These are phyloP conservation scores for Chouioia cunea DNA, from an alignment of 2,888 invertebrate species.

Conservation along the genomic window DNA sequence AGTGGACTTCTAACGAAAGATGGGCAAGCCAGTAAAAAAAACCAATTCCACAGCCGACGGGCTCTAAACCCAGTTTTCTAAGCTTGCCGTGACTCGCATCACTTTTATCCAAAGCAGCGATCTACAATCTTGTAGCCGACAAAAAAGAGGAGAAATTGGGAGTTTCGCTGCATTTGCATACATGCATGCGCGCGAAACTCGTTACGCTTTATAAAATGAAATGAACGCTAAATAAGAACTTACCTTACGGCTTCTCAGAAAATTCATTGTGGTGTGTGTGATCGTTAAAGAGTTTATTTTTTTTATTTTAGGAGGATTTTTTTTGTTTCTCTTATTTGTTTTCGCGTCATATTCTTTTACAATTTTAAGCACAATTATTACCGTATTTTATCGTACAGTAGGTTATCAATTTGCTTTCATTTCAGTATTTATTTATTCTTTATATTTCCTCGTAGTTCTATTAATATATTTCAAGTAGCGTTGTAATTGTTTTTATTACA, in stretches of 20 bases:
- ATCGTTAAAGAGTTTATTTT: too few species aligned
- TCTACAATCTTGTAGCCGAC: slow-evolving; percentile 17
- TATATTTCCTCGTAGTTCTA: too few species aligned
- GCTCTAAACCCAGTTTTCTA: slow-evolving; percentile 29
- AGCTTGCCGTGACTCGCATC: slow-evolving; percentile 31
- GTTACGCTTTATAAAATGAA: slow-evolving; percentile 54
- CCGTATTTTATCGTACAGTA: too few species aligned
- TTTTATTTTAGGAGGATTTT: neutral
- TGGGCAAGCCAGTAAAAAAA: neutral
- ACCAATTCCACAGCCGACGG: neutral
- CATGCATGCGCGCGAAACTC: slow-evolving; percentile 38
- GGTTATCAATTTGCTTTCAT: too few species aligned
- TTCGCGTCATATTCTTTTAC: too few species aligned
- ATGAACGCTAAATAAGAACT: slow-evolving; percentile 54
- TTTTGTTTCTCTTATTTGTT: too few species aligned
- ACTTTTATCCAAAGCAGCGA: slow-evolving; percentile 26
- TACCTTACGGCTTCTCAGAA: slow-evolving; percentile 51
- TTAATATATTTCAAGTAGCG: too few species aligned
- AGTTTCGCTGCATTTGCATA: slow-evolving; percentile 2
- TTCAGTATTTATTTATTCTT: too few species aligned
- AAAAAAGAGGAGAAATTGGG: slow-evolving; percentile 32
- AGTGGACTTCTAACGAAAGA: neutral
- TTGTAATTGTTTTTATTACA: too few species aligned
- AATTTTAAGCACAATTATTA: too few species aligned
- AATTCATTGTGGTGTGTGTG: slow-evolving; percentile 24